A percentile compares a stretch with the other conserved stretches of the same genome.
phyloP scores from a whole-genome alignment of 2,113 vertebrate species.

The Cebidichthys violaceus region DNA sequence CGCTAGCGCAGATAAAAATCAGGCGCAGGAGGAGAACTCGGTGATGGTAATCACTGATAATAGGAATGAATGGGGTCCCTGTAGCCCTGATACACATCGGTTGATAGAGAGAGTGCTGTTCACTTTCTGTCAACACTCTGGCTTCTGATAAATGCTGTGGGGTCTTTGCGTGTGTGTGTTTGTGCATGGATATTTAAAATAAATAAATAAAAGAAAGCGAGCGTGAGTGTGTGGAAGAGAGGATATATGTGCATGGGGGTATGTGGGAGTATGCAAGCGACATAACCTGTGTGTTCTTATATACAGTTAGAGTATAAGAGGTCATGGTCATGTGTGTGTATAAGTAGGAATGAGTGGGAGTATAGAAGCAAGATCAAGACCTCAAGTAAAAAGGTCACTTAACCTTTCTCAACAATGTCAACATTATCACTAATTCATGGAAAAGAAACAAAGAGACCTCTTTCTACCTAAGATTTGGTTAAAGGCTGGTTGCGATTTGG shows the following conservation, averaged over 20 bases:
- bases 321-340: neutral
- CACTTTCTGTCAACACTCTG: conserved; percentile 48
- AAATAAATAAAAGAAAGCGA: neutral
- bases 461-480: conserved; percentile 4
- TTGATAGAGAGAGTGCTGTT: conserved; percentile 53
- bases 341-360: neutral
- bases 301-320: neutral
- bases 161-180: conserved; percentile 24
- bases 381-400: conserved; percentile 11
- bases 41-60: conserved; percentile 56
- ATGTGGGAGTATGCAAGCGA: neutral
- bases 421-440: neutral
- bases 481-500: conserved; percentile 34
- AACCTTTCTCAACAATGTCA: conserved; percentile 10
- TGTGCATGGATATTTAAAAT: neutral
- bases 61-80: conserved; percentile 47
- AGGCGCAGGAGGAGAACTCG: conserved; percentile 43
- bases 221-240: neutral
- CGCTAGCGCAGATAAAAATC: conserved; percentile 59
- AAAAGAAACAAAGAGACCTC: conserved; percentile 1
- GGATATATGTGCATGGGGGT: neutral
- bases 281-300: neutral
- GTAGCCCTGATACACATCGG: conserved; percentile 52
- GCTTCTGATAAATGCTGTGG: conserved; percentile 48
- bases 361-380: neutral